Evolutionary conservation across 2,797 vertebrate genomes (phyloP), one percentile per base, ranked within the genome.

Genomic region (Hippocampus kuda): DNA sequence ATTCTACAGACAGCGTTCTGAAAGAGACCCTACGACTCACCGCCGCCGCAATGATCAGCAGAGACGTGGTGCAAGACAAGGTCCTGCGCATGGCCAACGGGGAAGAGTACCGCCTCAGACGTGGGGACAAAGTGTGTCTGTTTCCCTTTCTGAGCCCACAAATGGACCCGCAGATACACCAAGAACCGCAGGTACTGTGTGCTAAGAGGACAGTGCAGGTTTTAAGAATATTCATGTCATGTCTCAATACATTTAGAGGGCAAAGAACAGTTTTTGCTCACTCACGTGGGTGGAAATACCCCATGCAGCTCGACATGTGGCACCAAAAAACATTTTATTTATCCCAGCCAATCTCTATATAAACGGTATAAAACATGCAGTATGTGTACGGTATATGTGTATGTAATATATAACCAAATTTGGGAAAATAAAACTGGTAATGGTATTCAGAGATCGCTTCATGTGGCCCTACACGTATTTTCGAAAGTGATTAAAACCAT

Each of bases 61-160:
- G 94, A 46, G 92, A 94, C 56, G 91, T 95, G 53, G 68, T 93
- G 72, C 79, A 79, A 71, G 89, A 92, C 66, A 90, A 92, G 85
- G 76, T 69, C 15, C 57, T 96, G 72, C 76, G 15, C 56, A 80
- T 93, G 87, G 89, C 89, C 53, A 83, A 87, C 0, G 92, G 93
- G 34, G 83, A 76, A 73, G 77, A 89, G 59, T 94, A 93, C 83
- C 72, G 49, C 51, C 90, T 96, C 51, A 90, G 94, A 70, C 81
- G 15, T 5, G 94, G 94, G 13, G 94, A 96, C 82, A 90, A 86
- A 65, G 87, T 97, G 24, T 93, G 91, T 72, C 83, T 95, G 65
- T 94, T 97, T 72, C 94, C 94, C 18, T 91, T 92, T 72, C 81
- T 96, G 74, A 94, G 94, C 81, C 94, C 94, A 24, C 94, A 96